A percentile compares a stretch with the other conserved stretches of the same genome.
phyloP scores from a whole-genome alignment of 2,797 vertebrate genomes.

The Scleropages formosus region DNA sequence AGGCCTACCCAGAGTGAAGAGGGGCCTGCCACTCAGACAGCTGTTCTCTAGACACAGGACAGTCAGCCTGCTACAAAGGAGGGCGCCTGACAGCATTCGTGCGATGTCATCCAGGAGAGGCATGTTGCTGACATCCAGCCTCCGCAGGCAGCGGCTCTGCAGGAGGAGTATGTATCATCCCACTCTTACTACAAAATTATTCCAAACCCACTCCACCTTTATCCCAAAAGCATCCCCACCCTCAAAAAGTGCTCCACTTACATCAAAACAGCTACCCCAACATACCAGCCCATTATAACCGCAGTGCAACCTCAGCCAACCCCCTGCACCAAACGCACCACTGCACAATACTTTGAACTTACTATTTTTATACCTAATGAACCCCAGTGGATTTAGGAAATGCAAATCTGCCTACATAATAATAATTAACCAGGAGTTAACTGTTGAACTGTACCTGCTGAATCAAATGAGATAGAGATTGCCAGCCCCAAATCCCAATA shows the following conservation, averaged over 20 bases:
- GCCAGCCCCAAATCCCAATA: slow-evolving; percentile 69
- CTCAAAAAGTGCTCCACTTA: no score
- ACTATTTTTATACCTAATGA: background rate
- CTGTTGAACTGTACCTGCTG: slow-evolving; percentile 60
- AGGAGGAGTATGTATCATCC: slow-evolving; percentile 35
- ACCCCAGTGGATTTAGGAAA: background rate
- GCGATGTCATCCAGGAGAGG: slow-evolving; percentile 58
- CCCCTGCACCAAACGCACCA: no score
- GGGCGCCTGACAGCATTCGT: slow-evolving; percentile 64
- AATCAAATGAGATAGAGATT: slow-evolving; percentile 70
- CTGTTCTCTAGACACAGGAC: slow-evolving; percentile 65
- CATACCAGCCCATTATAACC: no score
- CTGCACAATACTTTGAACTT: background rate
- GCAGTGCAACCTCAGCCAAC: no score
- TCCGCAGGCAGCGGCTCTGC: slow-evolving; percentile 68
- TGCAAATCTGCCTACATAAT: background rate
- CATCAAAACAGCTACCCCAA: background rate
- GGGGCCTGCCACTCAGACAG: slow-evolving; percentile 66
- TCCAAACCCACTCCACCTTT: background rate
- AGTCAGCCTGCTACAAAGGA: slow-evolving; percentile 64
- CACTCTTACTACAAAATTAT: background rate
- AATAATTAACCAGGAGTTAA: background rate
- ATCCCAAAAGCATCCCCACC: background rate
- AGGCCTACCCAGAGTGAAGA: slow-evolving; percentile 67
- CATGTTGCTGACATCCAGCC: slow-evolving; percentile 66